These are phyloP conservation scores for Sciurus carolinensis DNA, from an alignment of 2,797 vertebrate species.

Conservation along the genomic window DNA sequence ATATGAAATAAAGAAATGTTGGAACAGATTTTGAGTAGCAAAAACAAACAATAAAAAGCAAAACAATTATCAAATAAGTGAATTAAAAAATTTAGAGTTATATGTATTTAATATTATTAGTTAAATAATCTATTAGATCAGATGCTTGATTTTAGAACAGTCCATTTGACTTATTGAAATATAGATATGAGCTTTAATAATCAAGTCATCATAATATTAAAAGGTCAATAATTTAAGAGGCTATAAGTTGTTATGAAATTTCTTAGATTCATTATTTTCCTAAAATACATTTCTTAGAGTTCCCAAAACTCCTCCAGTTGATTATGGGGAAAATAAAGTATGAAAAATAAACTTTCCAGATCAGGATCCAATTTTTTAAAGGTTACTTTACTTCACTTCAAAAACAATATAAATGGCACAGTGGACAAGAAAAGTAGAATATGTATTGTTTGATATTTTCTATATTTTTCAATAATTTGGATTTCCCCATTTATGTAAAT, in stretches of 20 bases:
- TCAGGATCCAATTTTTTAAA: neutral
- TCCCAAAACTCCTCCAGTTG: neutral
- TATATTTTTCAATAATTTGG: neutral
- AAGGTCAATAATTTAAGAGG: conserved; percentile 18
- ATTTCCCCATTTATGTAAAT: neutral
- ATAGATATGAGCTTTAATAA: conserved; percentile 30
- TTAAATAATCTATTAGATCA: neutral
- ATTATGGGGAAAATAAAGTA: neutral
- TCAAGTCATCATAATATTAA: conserved; percentile 27
- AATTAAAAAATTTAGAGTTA: neutral
- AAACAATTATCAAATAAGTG: neutral
- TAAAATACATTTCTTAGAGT: neutral
- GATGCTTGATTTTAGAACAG: neutral
- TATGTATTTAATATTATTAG: neutral
- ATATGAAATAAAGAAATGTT: conserved; percentile 5
- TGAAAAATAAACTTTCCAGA: conserved; percentile 48
- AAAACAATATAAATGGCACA: neutral
- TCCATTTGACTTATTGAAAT: neutral
- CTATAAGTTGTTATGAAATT: neutral
- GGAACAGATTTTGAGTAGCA: neutral
- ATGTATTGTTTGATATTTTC: neutral
- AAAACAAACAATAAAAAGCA: conserved; percentile 21
- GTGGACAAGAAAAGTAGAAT: neutral
- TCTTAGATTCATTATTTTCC: conserved; percentile 36
- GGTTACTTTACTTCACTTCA: conserved; percentile 33